Evolutionary conservation across 2,888 invertebrate genomes (phyloP).

Genomic region (Diarsia brunnea): DNA sequence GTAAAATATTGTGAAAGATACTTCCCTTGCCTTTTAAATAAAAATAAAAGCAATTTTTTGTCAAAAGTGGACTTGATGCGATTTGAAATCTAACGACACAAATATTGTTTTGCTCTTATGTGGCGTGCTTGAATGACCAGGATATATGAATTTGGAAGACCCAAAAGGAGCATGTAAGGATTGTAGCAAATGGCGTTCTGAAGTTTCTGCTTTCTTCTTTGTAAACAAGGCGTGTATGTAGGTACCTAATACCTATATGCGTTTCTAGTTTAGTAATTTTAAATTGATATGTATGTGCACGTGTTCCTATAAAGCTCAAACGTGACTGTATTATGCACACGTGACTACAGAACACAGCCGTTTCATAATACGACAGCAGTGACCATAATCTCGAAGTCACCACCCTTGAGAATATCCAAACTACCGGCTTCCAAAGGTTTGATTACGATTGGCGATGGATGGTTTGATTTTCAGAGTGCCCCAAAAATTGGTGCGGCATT

Average conservation of each 20-base stretch:
- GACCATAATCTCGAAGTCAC: not conserved
- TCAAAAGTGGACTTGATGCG: too few species aligned
- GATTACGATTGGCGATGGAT: not conserved
- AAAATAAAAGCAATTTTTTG: too few species aligned
- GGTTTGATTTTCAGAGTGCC: not conserved
- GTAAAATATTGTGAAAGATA: too few species aligned
- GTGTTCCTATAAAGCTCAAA: conserved; percentile 5
- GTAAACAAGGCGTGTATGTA: not conserved
- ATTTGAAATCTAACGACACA: too few species aligned
- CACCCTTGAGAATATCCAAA: not conserved
- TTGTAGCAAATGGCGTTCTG: not conserved
- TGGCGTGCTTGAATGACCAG: not conserved
- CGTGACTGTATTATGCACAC: conserved; percentile 10
- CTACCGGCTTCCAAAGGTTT: not conserved
- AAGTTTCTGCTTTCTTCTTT: not conserved
- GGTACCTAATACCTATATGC: not conserved
- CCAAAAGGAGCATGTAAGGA: not conserved
- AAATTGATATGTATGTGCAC: not conserved
- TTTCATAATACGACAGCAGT: not conserved
- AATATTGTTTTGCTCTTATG: conserved; percentile 21
- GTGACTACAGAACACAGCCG: conserved; percentile 3
- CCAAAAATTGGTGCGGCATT: not conserved
- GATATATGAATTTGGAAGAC: not conserved
- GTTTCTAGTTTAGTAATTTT: conserved; percentile 12
- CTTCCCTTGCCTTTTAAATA: too few species aligned